Conservation (phyloP, 2,113 vertebrate species). For the Paramisgurnus dabryanus region DNA sequence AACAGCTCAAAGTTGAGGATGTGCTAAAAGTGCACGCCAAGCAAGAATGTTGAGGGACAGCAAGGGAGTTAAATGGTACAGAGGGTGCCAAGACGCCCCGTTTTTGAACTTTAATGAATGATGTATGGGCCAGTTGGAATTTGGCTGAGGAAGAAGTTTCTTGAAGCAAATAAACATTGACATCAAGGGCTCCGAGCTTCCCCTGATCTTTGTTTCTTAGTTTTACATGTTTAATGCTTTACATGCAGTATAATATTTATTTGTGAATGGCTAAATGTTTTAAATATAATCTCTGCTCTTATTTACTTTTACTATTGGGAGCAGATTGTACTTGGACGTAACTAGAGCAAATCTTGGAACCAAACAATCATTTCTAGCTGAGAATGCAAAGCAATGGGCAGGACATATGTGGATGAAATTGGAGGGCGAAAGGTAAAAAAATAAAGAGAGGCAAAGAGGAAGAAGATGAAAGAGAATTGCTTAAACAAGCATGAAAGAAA, state of each 20-base stretch:
- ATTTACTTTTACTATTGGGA: no score
- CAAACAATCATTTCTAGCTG: not conserved
- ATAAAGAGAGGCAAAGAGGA: not conserved
- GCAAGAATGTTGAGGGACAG: conserved; percentile 15
- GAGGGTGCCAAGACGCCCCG: not conserved
- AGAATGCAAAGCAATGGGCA: not conserved
- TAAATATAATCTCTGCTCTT: no score
- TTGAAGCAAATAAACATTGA: conserved; percentile 17
- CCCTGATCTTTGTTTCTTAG: not conserved
- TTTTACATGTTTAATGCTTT: no score
- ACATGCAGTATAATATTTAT: no score
- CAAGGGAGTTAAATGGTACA: not conserved
- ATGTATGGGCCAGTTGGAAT: conserved; percentile 23
- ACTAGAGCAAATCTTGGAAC: no score
- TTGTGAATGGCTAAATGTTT: no score
- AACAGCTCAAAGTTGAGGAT: not conserved
- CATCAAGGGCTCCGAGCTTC: not conserved
- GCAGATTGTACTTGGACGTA: no score
- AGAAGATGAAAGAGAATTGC: conserved; percentile 26
- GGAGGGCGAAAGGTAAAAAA: not conserved
- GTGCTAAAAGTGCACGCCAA: conserved; percentile 35
- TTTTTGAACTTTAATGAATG: conserved; percentile 37
- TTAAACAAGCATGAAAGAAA: conserved; percentile 29
- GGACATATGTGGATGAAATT: not conserved
- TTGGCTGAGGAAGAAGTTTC: conserved; percentile 27